Conservation (phyloP, 2,888 invertebrate genomes). For the Oxycera nigricornis region DNA sequence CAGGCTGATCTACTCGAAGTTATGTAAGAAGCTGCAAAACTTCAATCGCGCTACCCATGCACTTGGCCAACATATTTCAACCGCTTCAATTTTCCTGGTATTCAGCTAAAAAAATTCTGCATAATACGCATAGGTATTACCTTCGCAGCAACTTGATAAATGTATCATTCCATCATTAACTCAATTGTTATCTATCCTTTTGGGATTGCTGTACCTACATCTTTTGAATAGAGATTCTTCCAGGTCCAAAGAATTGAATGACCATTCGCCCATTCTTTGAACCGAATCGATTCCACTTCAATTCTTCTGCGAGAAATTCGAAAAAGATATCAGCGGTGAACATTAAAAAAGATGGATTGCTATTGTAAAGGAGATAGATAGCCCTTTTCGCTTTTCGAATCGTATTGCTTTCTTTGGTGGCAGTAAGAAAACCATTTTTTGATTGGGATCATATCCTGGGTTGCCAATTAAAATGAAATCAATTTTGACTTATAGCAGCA, state of each 20-base stretch:
- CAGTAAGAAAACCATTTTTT: constrained; percentile 18
- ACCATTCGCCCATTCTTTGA: background rate
- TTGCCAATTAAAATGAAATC: no score
- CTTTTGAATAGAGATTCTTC: background rate
- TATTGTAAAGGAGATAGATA: constrained; percentile 35
- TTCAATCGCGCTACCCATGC: no score
- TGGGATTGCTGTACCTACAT: background rate
- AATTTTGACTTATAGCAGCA: background rate
- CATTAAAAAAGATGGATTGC: constrained; percentile 34
- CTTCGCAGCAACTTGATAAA: constrained; percentile 39
- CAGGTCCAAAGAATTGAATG: background rate
- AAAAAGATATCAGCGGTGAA: constrained; percentile 32
- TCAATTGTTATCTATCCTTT: constrained; percentile 40
- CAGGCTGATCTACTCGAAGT: no score
- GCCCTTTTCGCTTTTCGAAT: constrained; percentile 26
- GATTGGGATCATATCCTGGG: background rate
- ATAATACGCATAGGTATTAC: no score
- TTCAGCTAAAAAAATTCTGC: no score
- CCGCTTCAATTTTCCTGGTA: no score
- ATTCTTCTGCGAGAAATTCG: constrained; percentile 9
- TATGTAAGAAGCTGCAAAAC: no score
- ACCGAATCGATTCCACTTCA: constrained; percentile 21
- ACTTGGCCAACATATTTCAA: no score
- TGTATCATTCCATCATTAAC: constrained; percentile 43
- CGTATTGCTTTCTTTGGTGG: constrained; percentile 21